These are phyloP conservation scores for Mongoloraphidia duomilia DNA, from an alignment of 2,888 invertebrate species.

Conservation along the genomic window DNA sequence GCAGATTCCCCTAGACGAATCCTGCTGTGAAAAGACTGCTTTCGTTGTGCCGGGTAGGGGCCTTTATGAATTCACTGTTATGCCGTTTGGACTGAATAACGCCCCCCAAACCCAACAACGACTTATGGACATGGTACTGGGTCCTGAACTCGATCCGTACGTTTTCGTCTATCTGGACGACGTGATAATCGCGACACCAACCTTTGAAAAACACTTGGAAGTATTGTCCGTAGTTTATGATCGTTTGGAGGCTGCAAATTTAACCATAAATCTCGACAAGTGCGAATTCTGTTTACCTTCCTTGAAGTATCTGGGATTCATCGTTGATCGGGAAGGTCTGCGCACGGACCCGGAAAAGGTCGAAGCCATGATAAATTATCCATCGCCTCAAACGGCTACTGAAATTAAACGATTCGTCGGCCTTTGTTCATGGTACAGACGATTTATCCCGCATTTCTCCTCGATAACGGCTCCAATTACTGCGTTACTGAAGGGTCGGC, in stretches of 20 bases:
- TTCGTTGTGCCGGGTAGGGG: constrained; percentile 20
- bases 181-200: constrained; percentile 14
- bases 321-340: constrained; percentile 16
- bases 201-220: constrained; percentile 14
- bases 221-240: constrained; percentile 12
- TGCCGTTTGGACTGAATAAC: too few species aligned
- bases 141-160: constrained; percentile 8
- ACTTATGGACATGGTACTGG: constrained; percentile 6
- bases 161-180: constrained; percentile 17
- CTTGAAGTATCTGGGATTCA: constrained; percentile 17
- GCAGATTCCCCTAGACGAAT: too few species aligned
- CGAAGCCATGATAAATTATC: constrained; percentile 16
- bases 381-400: constrained; percentile 14
- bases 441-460: constrained; percentile 18
- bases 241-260: constrained; percentile 11
- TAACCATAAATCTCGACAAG: constrained; percentile 17
- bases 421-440: too few species aligned
- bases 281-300: constrained; percentile 15
- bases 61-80: constrained; percentile 17
- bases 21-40: constrained; percentile 18
- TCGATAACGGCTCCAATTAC: constrained; percentile 15
- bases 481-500: constrained; percentile 13
- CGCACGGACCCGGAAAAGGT: constrained; percentile 19
- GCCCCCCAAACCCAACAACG: too few species aligned
- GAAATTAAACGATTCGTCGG: constrained; percentile 18